Evolutionary conservation across 2,888 invertebrate species (phyloP).

Genomic region (Macrosiphum euphorbiae): DNA sequence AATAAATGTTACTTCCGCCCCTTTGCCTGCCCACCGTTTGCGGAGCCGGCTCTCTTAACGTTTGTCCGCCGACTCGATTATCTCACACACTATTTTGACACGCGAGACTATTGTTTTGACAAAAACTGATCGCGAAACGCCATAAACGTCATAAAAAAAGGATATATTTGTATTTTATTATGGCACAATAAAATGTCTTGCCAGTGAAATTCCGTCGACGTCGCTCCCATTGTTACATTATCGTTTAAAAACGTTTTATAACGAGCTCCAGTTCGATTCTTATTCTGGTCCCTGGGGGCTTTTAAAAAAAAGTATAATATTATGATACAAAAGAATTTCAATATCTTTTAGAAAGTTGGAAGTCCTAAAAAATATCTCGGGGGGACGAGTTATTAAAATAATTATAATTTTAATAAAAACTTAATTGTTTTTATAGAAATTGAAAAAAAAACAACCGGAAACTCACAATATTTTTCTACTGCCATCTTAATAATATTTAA

Average conservation of each 20-base stretch:
- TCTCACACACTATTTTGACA: slow-evolving; percentile 47
- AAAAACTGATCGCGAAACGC: slow-evolving; percentile 47
- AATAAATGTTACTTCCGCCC: slow-evolving; percentile 53
- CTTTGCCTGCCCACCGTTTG: background rate
- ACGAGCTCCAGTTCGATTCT: slow-evolving; percentile 53
- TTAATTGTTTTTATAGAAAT: slow-evolving; percentile 20
- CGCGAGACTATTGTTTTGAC: slow-evolving; percentile 51
- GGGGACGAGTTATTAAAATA: slow-evolving; percentile 49
- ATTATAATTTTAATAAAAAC: slow-evolving; percentile 56
- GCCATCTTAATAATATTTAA: background rate
- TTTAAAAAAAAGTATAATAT: slow-evolving; percentile 39
- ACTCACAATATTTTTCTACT: background rate
- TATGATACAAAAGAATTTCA: slow-evolving; percentile 59
- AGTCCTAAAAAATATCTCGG: slow-evolving; percentile 26
- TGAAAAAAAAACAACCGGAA: slow-evolving; percentile 31
- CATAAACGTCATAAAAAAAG: slow-evolving; percentile 31
- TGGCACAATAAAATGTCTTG: slow-evolving; percentile 38
- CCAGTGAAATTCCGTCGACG: slow-evolving; percentile 34
- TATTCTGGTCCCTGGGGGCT: slow-evolving; percentile 48
- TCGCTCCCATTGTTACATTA: slow-evolving; percentile 51
- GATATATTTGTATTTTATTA: slow-evolving; percentile 39
- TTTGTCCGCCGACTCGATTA: slow-evolving; percentile 57
- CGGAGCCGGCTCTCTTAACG: slow-evolving; percentile 13
- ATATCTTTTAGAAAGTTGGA: slow-evolving; percentile 43
- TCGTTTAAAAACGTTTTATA: slow-evolving; percentile 60